Conservation (phyloP, 1,140 invertebrate species). For the Drosophila teissieri region DNA sequence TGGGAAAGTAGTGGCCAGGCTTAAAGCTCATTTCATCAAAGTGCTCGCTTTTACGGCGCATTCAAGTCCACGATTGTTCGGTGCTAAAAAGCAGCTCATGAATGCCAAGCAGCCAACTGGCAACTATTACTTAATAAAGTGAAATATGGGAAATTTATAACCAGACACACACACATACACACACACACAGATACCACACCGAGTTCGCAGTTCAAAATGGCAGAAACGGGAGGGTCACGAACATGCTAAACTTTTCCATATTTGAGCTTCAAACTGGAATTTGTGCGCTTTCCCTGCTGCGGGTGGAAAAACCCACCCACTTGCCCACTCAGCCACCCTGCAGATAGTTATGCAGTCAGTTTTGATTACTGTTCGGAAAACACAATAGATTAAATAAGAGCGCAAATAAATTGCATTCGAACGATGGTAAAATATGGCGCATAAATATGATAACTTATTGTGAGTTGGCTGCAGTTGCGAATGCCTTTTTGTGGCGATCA, state of each 20-base stretch:
- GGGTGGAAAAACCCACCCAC: constrained; percentile 8
- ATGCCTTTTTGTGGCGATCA: not conserved
- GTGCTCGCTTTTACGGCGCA: constrained; percentile 49
- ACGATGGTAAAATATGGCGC: constrained; percentile 17
- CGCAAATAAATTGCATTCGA: constrained; percentile 44
- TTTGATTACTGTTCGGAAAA: constrained; percentile 41
- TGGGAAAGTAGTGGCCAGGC: constrained; percentile 30
- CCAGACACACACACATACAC: constrained; percentile 13
- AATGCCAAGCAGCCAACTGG: constrained; percentile 35
- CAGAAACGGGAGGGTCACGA: constrained; percentile 10
- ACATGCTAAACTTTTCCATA: constrained; percentile 60
- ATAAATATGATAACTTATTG: constrained; percentile 9
- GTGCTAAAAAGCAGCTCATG: constrained; percentile 24
- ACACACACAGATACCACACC: not conserved
- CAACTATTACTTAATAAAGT: constrained; percentile 73
- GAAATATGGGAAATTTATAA: constrained; percentile 67
- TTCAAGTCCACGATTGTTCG: constrained; percentile 20
- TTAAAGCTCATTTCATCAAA: constrained; percentile 50
- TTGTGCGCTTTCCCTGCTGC: constrained; percentile 44
- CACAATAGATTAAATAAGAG: constrained; percentile 52
- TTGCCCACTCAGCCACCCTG: too few relatives aligned
- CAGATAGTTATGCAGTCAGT: constrained; percentile 30
- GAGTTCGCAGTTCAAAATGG: constrained; percentile 43
- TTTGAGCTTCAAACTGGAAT: constrained; percentile 59
- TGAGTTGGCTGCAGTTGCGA: not conserved